A percentile compares a stretch with the other conserved stretches of the same genome.
phyloP scores from a whole-genome alignment of 2,113 vertebrate species.

The Oncorhynchus masou region DNA sequence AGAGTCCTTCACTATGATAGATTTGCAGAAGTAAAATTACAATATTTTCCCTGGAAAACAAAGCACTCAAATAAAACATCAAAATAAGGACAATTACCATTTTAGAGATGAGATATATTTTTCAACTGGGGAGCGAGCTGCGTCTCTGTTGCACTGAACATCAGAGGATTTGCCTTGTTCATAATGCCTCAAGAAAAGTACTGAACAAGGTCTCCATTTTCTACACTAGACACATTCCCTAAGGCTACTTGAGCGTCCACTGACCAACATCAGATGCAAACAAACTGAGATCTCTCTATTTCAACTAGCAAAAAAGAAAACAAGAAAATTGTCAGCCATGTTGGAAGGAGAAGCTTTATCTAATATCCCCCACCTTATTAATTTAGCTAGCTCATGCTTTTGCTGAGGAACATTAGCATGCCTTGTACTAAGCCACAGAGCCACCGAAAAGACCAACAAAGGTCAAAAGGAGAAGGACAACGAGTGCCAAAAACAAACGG shows the following conservation, averaged over 20 bases:
- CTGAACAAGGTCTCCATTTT: slow-evolving; percentile 38
- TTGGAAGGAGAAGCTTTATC: slow-evolving; percentile 83
- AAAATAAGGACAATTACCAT: too few relatives aligned
- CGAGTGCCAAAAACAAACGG: slow-evolving; percentile 31
- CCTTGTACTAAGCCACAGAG: slow-evolving; percentile 33
- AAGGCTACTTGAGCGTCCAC: slow-evolving; percentile 35
- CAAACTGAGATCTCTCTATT: slow-evolving; percentile 30
- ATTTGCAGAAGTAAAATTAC: too few relatives aligned
- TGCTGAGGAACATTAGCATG: slow-evolving; percentile 56
- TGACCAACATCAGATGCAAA: slow-evolving; percentile 10
- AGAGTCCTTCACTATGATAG: too few relatives aligned
- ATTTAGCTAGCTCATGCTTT: slow-evolving; percentile 68
- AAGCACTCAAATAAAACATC: too few relatives aligned
- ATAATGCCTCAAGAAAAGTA: slow-evolving; percentile 49
- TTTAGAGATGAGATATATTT: too few relatives aligned
- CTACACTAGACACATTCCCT: slow-evolving; percentile 34
- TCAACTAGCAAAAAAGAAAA: slow-evolving; percentile 50
- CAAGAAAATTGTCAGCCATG: slow-evolving; percentile 85
- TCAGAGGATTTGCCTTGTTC: slow-evolving; percentile 34
- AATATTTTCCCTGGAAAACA: too few relatives aligned
- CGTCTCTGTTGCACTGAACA: not conserved
- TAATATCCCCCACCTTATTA: slow-evolving; percentile 75
- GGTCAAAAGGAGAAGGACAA: slow-evolving; percentile 30
- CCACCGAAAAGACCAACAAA: slow-evolving; percentile 6
- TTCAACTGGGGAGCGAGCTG: slow-evolving; percentile 13